phyloP scores from a whole-genome alignment of 1,140 invertebrate species.

The Oscheius sp. region DNA sequence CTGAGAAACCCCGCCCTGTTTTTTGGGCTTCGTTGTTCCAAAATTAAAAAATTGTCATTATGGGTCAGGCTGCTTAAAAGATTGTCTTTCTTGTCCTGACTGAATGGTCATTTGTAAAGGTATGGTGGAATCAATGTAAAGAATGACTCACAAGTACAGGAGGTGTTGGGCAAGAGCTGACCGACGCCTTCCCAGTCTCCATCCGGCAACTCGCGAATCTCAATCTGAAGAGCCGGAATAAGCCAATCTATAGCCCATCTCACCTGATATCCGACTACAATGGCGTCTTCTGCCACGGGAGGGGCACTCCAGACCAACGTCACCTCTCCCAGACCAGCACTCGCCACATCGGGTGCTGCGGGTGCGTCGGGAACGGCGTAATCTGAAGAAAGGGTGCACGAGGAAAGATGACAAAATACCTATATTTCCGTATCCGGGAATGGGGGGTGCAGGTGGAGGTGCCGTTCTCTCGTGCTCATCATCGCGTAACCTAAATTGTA shows the following conservation, averaged over 20 bases:
- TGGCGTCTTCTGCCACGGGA: conserved; percentile 38
- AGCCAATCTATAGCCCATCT: not conserved
- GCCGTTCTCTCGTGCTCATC: conserved; percentile 18
- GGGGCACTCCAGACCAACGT: conserved; percentile 51
- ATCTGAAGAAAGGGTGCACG: conserved; percentile 45
- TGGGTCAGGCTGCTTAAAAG: no score
- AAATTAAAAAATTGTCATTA: no score
- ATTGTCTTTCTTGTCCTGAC: no score
- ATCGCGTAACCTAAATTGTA: conserved; percentile 9
- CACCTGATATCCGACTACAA: conserved; percentile 52
- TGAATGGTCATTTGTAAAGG: no score
- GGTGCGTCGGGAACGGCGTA: conserved; percentile 47
- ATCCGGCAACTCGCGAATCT: conserved; percentile 28
- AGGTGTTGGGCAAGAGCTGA: conserved; percentile 24
- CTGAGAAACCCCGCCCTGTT: no score
- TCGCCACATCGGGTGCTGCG: conserved; percentile 52
- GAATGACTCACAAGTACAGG: conserved; percentile 28
- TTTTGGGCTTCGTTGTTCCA: no score
- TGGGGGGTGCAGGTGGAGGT: conserved; percentile 26
- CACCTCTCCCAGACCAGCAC: conserved; percentile 45
- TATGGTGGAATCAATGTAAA: no score
- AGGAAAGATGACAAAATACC: not conserved
- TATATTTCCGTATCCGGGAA: conserved; percentile 3
- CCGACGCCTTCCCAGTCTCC: conserved; percentile 37
- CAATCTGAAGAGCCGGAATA: conserved; percentile 8